Percentiles rank a stretch among this genome's conserved stretches.
Evolutionary conservation across 2,113 vertebrate species (phyloP).

Genomic region (Ovibos moschatus): DNA sequence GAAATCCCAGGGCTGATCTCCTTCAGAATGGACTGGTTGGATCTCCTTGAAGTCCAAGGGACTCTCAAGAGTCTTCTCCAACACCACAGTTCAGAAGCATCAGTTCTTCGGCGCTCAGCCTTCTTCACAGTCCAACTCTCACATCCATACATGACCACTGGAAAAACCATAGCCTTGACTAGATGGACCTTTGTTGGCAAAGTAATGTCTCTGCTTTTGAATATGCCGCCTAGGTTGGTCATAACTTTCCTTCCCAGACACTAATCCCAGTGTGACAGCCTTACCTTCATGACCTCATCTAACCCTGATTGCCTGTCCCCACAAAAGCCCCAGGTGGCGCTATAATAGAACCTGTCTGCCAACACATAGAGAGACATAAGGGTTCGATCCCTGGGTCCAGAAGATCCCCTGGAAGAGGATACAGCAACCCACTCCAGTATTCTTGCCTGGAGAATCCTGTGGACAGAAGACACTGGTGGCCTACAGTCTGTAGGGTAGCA

Average conservation of each 20-base stretch:
- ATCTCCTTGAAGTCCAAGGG: too few relatives aligned
- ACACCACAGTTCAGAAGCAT: too few relatives aligned
- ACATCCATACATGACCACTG: too few relatives aligned
- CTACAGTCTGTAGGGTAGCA: neutral
- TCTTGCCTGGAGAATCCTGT: neutral
- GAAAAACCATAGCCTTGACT: too few relatives aligned
- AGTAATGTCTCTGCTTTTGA: too few relatives aligned
- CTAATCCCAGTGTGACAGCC: neutral
- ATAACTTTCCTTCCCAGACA: neutral
- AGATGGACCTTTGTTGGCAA: too few relatives aligned
- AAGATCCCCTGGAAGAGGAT: neutral
- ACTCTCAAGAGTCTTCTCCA: too few relatives aligned
- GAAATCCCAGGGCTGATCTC: too few relatives aligned
- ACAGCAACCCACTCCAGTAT: neutral
- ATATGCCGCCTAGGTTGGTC: too few relatives aligned
- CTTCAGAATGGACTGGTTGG: too few relatives aligned
- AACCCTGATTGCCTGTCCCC: neutral
- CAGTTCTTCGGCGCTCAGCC: fast-evolving
- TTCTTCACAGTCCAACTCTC: too few relatives aligned
- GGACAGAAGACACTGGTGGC: neutral
- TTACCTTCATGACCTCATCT: neutral
- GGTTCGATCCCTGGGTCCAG: neutral
- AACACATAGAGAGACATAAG: neutral
- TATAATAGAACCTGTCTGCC: neutral
- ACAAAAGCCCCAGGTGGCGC: neutral